Base-by-base conservation (phyloP, 2,113 vertebrate genomes). In the Ailuropoda melanoleuca region DNA sequence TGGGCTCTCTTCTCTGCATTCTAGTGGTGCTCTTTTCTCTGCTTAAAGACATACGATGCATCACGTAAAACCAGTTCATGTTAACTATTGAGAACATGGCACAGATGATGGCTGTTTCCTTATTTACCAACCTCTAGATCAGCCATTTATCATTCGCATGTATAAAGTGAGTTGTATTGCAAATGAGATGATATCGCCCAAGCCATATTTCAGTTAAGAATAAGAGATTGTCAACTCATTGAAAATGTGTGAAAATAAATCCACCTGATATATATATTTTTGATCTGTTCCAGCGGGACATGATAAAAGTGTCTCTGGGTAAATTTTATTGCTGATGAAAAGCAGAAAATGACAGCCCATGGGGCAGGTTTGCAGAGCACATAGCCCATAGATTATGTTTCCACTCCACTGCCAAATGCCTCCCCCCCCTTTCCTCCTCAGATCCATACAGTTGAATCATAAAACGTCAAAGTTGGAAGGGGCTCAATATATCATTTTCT, bases 241-340 rank as follows among this genome's bases (percentile, higher is more conserved):
- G 94, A 89, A 93, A 95, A 93, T 60, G 56, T 84, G 94, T 96
- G 96, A 95, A 95, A 96, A 92, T 97, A 98, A 97, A 97, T 97
- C 90, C 74, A 72, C 53, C 83, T 88, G 93, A 94, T 95, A 70
- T 53, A 95, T 70, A 62, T 56, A 4, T 64, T 68, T 94, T 92
- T 97, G 78, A 96, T 95, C 66, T 37, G 14, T 87, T 92, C 80
- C 87, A 86, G 58, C 0, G 1, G 87, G 94, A 86, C 74, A 64
- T 53, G 87, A 96, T 97, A 95, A 97, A 97, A 95, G 80, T 50
- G 87, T 97, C 94, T 92, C 60, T 70, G 66, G 39, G 43, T 43
- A 70, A 89, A 84, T 97, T 97, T 97, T 96, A 97, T 64, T 58
- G 88, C 87, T 89, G 88, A 88, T 84, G 55, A 34, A 90, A 77